A percentile compares a stretch with the other conserved stretches of the same genome.
phyloP scores from a whole-genome alignment of 1,140 invertebrate species.

The Trialeurodes vaporariorum region DNA sequence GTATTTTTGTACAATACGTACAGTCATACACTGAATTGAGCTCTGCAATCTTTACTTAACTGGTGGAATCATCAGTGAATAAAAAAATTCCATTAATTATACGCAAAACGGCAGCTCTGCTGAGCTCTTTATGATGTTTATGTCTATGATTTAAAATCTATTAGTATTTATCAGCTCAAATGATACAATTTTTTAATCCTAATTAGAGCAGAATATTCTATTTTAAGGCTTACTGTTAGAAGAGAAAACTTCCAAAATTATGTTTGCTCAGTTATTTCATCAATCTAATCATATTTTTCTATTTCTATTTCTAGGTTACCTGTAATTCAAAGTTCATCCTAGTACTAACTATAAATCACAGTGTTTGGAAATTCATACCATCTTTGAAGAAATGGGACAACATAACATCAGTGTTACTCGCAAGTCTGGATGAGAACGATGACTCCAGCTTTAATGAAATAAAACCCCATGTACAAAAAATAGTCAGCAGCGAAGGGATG shows the following conservation, averaged over 20 bases:
- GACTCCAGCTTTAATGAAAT: neutral
- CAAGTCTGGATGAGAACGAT: neutral
- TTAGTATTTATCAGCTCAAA: neutral
- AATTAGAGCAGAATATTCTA: neutral
- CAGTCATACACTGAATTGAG: too few species aligned
- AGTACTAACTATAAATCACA: neutral
- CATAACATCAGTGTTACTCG: neutral
- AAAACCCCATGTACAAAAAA: neutral
- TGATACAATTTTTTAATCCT: neutral
- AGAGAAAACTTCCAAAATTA: neutral
- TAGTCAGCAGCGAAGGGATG: neutral
- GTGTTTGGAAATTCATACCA: neutral
- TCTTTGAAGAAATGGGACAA: neutral
- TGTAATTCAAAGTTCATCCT: neutral
- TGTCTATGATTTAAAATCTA: neutral
- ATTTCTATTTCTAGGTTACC: neutral
- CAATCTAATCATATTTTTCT: neutral
- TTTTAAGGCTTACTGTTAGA: too few species aligned
- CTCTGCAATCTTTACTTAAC: too few species aligned
- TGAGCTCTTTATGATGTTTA: neutral
- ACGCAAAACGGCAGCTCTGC: too few species aligned
- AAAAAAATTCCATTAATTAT: too few species aligned
- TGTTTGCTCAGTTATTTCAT: neutral
- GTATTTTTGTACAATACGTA: too few species aligned
- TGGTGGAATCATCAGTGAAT: too few species aligned